phyloP scores from a whole-genome alignment of 2,888 invertebrate species.

The Microplitis manilae region DNA sequence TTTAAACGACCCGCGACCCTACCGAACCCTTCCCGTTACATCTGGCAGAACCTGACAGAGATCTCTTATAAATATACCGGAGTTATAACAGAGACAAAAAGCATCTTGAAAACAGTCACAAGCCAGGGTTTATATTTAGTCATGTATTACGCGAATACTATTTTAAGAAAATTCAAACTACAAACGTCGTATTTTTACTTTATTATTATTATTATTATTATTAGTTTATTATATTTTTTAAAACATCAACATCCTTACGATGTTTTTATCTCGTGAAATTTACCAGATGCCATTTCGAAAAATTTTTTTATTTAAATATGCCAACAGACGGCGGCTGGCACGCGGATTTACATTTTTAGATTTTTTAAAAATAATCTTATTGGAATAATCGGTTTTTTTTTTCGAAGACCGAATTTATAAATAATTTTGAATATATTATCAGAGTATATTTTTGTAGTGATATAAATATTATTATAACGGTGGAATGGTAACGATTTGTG shows the following conservation, averaged over 20 bases:
- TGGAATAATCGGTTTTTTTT: no score
- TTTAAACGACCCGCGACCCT: conserved; percentile 30
- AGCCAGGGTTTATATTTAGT: conserved; percentile 65
- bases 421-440: no score
- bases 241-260: conserved; percentile 4
- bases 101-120: conserved; percentile 42
- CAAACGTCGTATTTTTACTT: not conserved
- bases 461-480: no score
- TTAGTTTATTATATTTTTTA: not conserved
- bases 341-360: not conserved
- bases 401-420: no score
- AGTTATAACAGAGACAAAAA: conserved; percentile 3
- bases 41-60: not conserved
- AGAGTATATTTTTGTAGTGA: no score
- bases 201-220: not conserved
- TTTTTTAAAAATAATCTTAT: not conserved
- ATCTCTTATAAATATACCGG: not conserved
- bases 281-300: not conserved
- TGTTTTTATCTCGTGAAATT: conserved; percentile 1
- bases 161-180: conserved; percentile 60
- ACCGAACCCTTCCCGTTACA: conserved; percentile 27
- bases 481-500: no score
- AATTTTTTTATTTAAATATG: not conserved
- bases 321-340: not conserved
- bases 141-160: conserved; percentile 67